Percentiles rank a stretch among this genome's conserved stretches.
Conservation (phyloP, 2,797 vertebrate species). For the Spinus pinus region DNA sequence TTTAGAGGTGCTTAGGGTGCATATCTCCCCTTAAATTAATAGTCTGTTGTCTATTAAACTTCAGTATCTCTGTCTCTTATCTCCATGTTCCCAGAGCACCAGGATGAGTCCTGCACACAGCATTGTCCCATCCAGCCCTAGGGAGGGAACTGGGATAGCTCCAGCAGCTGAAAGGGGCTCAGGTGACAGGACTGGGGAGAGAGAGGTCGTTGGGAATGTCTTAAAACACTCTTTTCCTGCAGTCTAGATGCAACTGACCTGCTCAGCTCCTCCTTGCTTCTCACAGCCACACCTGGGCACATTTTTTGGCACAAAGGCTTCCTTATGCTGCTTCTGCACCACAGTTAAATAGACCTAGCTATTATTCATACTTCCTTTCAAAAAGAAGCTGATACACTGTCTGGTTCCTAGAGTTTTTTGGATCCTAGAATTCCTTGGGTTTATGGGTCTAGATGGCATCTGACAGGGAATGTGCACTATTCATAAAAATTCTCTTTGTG, state of each 20-base stretch:
- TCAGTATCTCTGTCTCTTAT: not conserved
- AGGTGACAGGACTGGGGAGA: not conserved
- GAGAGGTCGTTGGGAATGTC: not conserved
- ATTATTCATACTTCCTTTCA: not conserved
- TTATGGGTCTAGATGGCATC: rapidly evolving
- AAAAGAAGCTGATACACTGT: not conserved
- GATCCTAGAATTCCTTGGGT: not conserved
- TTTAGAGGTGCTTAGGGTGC: not conserved
- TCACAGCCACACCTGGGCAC: not conserved
- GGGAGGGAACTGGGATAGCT: not conserved
- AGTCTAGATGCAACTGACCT: not conserved
- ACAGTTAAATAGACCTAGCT: not conserved
- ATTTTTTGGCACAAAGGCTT: not conserved
- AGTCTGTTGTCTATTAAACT: not conserved
- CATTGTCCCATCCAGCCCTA: rapidly evolving
- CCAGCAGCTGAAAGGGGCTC: too few relatives aligned
- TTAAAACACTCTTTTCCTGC: not conserved
- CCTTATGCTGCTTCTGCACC: not conserved
- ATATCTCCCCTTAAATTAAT: not conserved
- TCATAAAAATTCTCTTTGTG: not conserved
- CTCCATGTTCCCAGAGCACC: rapidly evolving
- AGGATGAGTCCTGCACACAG: not conserved
- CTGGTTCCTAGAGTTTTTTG: not conserved
- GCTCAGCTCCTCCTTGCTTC: not conserved
- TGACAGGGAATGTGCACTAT: not conserved